These are phyloP conservation scores for Oligia strigilis DNA, from an alignment of 2,888 invertebrate species.

Conservation along the genomic window DNA sequence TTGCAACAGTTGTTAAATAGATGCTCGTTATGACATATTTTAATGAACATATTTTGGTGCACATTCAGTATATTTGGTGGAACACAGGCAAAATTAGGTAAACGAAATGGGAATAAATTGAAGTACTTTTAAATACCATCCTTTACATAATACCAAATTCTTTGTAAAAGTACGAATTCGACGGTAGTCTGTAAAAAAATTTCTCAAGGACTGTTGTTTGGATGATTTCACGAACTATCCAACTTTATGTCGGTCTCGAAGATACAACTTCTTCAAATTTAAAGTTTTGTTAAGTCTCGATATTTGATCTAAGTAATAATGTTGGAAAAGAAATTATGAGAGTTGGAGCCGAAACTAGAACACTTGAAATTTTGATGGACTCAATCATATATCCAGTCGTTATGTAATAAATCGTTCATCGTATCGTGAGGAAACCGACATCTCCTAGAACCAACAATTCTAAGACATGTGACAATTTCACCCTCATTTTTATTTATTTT, in stretches of 20 bases:
- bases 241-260: constrained; percentile 21
- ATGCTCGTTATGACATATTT: no score
- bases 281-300: constrained; percentile 37
- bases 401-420: background rate
- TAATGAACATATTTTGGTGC: no score
- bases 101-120: no score
- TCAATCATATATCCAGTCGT: background rate
- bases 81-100: no score
- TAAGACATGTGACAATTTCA: no score
- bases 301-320: constrained; percentile 47
- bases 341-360: constrained; percentile 20
- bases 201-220: constrained; percentile 41
- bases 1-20: no score
- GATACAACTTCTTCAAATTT: constrained; percentile 43
- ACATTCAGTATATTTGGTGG: no score
- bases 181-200: constrained; percentile 11
- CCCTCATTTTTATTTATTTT: no score
- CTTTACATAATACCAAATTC: constrained; percentile 8
- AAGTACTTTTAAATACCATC: no score
- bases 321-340: constrained; percentile 36
- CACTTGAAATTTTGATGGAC: constrained; percentile 18
- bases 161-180: background rate
- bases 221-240: constrained; percentile 30
- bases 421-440: no score
- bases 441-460: no score